Conservation (phyloP, 2,113 vertebrate genomes). For the Alethe castanea region DNA sequence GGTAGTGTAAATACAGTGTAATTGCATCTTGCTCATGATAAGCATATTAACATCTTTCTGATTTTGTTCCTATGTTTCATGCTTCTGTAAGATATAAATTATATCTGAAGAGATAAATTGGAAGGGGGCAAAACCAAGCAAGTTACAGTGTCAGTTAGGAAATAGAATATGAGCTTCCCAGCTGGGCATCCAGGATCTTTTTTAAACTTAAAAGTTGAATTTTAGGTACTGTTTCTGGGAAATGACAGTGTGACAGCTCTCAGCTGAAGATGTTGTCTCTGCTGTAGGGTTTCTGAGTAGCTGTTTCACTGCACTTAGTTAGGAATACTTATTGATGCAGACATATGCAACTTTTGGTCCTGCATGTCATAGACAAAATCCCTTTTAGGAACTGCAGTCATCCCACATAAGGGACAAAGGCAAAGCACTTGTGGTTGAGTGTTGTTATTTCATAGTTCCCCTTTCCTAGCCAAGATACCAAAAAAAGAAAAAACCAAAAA, state of each 20-base stretch:
- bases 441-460: background rate
- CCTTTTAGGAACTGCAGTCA: background rate
- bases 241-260: background rate
- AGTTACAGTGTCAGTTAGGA: background rate
- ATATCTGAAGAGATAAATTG: background rate
- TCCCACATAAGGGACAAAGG: background rate
- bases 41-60: background rate
- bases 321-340: background rate
- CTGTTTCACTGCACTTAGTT: background rate
- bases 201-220: background rate
- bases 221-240: background rate
- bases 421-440: background rate
- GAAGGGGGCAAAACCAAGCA: background rate
- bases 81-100: background rate
- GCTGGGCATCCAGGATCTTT: background rate
- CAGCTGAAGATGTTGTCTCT: background rate
- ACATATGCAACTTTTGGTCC: background rate
- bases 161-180: background rate
- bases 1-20: background rate
- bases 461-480: background rate
- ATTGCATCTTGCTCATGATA: background rate
- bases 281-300: background rate
- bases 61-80: background rate
- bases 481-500: background rate
- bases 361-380: background rate